These are phyloP conservation scores for Sebastes itinus DNA, from an alignment of 2,797 vertebrate species.

Conservation along the genomic window DNA sequence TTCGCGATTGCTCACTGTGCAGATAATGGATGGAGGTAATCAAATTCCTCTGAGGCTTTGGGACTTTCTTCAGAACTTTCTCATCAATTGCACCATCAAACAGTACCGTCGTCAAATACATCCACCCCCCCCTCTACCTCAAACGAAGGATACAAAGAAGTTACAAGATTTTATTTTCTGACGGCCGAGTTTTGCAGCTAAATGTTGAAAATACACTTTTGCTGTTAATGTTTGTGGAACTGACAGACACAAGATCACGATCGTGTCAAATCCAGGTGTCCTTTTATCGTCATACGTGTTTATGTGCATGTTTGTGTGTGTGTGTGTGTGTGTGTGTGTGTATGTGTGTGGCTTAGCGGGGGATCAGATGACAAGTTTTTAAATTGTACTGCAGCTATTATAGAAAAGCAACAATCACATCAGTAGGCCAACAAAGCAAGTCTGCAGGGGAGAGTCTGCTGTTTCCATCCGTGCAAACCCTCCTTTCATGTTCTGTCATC, in stretches of 20 bases:
- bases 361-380: conserved; percentile 41
- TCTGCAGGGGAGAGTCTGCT: conserved; percentile 40
- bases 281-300: conserved; percentile 20
- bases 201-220: conserved; percentile 15
- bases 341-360: conserved; percentile 5
- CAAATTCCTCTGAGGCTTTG: conserved; percentile 98
- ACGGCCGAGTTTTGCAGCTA: conserved; percentile 21
- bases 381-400: conserved; percentile 28
- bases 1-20: conserved; percentile 95
- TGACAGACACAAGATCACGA: neutral
- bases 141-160: conserved; percentile 53
- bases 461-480: conserved; percentile 37
- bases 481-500: conserved; percentile 55
- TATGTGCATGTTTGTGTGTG: conserved; percentile 1
- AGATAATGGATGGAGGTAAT: conserved; percentile 99
- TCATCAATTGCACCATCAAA: conserved; percentile 87
- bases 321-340: neutral
- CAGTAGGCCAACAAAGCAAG: conserved; percentile 47
- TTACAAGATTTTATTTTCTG: conserved; percentile 51
- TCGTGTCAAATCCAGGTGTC: conserved; percentile 20
- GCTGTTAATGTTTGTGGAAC: conserved; percentile 7
- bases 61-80: conserved; percentile 98
- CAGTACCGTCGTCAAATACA: conserved; percentile 57
- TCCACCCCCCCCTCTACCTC: conserved; percentile 19
- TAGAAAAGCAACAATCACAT: conserved; percentile 39